A percentile compares a stretch with the other conserved stretches of the same genome.
Evolutionary conservation across 2,797 vertebrate species (phyloP).

Genomic region (Cottoperca gobio): DNA sequence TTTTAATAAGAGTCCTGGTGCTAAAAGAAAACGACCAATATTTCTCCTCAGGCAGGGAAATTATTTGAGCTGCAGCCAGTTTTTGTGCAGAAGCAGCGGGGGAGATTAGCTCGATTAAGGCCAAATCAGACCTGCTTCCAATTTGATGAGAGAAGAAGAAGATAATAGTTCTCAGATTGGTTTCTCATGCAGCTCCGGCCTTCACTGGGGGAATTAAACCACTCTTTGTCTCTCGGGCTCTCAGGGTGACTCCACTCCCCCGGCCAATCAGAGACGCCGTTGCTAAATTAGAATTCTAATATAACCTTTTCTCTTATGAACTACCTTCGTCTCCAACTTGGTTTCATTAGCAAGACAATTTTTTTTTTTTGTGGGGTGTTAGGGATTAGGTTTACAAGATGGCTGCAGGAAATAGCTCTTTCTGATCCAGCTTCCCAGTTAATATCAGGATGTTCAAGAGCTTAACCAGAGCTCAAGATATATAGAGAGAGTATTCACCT

Average conservation of each 20-base stretch:
- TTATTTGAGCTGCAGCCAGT: slow-evolving; percentile 69
- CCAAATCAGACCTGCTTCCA: slow-evolving; percentile 75
- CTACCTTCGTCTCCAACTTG: slow-evolving; percentile 36
- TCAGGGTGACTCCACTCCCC: slow-evolving; percentile 56
- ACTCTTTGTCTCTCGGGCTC: slow-evolving; percentile 59
- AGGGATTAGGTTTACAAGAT: slow-evolving; percentile 5
- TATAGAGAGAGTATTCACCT: too few species aligned
- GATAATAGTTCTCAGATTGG: slow-evolving; percentile 71
- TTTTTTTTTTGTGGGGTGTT: neutral
- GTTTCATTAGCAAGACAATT: slow-evolving; percentile 44
- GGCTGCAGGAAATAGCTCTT: slow-evolving; percentile 13
- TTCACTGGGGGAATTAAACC: slow-evolving; percentile 67
- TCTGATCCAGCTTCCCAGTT: slow-evolving; percentile 9
- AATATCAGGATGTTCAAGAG: neutral
- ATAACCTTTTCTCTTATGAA: slow-evolving; percentile 52
- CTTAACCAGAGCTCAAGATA: neutral
- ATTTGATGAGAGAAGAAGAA: slow-evolving; percentile 67
- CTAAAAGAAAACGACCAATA: slow-evolving; percentile 81
- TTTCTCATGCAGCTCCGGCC: slow-evolving; percentile 64
- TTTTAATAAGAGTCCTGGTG: slow-evolving; percentile 83
- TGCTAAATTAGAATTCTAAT: slow-evolving; percentile 57
- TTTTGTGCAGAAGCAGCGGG: slow-evolving; percentile 66
- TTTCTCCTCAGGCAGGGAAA: slow-evolving; percentile 79
- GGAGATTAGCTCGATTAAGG: slow-evolving; percentile 82
- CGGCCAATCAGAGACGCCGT: slow-evolving; percentile 36